Base-by-base conservation (phyloP, 1,140 invertebrate species). In the Penaeus chinensis region DNA sequence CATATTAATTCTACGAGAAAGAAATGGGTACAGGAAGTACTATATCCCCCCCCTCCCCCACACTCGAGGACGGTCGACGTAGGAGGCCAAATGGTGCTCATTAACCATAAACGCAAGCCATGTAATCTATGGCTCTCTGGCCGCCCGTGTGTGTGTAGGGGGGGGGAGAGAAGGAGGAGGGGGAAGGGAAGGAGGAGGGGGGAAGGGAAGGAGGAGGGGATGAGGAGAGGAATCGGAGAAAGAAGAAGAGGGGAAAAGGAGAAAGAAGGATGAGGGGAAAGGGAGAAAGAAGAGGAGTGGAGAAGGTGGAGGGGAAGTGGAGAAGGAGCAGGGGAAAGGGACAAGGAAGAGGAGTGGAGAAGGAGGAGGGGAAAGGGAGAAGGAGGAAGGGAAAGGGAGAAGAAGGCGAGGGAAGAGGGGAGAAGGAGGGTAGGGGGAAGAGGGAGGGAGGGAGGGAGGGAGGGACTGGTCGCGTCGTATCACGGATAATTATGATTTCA, bases 141-240 rank as follows among this genome's bases (percentile, higher is more conserved):
- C 47, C 47, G 47, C 47, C 47, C 47, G 47, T 47, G 47, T 47
- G 2, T 32, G 0, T 54, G 76, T 10, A 20, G 76, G 76, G 60
- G 60, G 37, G 60, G 22, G 3, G 47, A 37, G n/a, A 20, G 76
- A 47, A 24, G 37, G 47, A 27, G 24, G 76, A 54, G 76, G 11
- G 76, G n/a, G 37, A 37, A n/a, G 42, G 37, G 76, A n/a, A 10
- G 42, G 5, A 11, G 37, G 37, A 78, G 37, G 60, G 76, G 27
- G 37, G 60, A 32, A 78, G 76, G 60, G 37, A 47, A 32, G 37
- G 76, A 47, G 76, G 60, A 54, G 27, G 37, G 60, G 37, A 54
- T 24, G 76, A 78, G 76, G 60, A 54, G 60, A 32, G 60, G 76
- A 78, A 32, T 19, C 24, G 60, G 76, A 47, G 76, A 78, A 32